Conservation (phyloP, 2,888 invertebrate genomes). For the Cephus nigrinus region DNA sequence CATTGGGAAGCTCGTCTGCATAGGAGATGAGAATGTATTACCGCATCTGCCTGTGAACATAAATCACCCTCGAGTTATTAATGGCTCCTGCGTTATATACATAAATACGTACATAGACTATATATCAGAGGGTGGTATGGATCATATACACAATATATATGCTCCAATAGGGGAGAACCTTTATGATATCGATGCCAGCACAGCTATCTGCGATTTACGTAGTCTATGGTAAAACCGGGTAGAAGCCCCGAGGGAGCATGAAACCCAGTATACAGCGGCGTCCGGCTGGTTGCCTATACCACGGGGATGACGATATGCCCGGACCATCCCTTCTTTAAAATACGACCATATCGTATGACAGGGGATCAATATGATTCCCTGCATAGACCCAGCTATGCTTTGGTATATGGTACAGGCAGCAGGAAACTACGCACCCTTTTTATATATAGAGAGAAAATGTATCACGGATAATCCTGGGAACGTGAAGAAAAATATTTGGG, state of each 20-base stretch:
- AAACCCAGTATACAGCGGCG: conserved; percentile 29
- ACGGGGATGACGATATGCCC: conserved; percentile 34
- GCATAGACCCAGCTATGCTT: neutral
- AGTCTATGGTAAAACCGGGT: neutral
- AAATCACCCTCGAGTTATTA: conserved; percentile 44
- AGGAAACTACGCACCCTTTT: neutral
- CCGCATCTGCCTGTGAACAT: conserved; percentile 41
- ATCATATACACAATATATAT: neutral
- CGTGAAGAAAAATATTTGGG: neutral
- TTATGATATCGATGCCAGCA: neutral
- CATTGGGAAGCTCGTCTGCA: conserved; percentile 7
- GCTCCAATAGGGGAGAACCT: neutral
- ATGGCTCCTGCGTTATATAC: conserved; percentile 27
- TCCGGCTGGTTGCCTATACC: conserved; percentile 58
- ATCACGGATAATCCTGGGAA: neutral
- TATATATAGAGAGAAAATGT: neutral
- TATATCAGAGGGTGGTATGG: neutral
- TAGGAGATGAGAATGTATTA: conserved; percentile 11
- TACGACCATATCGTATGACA: conserved; percentile 27
- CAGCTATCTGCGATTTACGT: neutral
- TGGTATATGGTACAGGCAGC: neutral
- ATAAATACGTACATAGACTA: conserved; percentile 15
- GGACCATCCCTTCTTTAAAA: conserved; percentile 29
- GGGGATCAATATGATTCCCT: conserved; percentile 33
- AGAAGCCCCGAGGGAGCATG: conserved; percentile 22